A percentile compares a stretch with the other conserved stretches of the same genome.
Evolutionary conservation across 1,140 invertebrate genomes (phyloP).

Genomic region (Monochamus saltuarius): DNA sequence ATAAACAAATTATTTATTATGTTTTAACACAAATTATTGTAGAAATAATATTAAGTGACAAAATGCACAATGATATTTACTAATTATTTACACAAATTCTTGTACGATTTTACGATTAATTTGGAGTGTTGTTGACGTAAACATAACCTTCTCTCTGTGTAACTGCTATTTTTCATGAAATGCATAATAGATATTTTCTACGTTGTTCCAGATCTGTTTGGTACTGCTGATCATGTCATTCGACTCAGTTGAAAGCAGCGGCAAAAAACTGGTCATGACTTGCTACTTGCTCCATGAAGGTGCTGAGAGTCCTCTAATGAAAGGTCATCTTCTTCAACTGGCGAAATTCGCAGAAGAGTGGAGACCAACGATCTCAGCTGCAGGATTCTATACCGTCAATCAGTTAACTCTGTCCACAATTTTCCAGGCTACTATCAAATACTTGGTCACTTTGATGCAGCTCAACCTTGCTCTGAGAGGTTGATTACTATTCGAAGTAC

Average conservation of each 20-base stretch:
- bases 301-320: background rate
- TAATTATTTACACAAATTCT: too few species aligned
- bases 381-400: constrained; percentile 13
- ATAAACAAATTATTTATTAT: too few species aligned
- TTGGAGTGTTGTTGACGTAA: too few species aligned
- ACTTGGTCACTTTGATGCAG: constrained; percentile 17
- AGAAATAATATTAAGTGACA: too few species aligned
- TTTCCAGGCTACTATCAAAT: constrained; percentile 9
- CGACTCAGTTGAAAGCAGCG: constrained; percentile 13
- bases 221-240: constrained; percentile 9
- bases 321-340: constrained; percentile 1
- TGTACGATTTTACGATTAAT: too few species aligned
- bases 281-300: constrained; percentile 3
- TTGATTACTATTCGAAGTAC: background rate
- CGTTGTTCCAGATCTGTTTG: constrained; percentile 5
- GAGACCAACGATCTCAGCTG: constrained; percentile 7
- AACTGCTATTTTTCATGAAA: too few species aligned
- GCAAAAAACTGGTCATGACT: constrained; percentile 4
- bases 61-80: too few species aligned
- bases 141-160: too few species aligned
- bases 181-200: too few species aligned
- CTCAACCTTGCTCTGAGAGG: constrained; percentile 8
- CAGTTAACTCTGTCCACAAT: constrained; percentile 9
- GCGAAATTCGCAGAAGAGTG: constrained; percentile 12
- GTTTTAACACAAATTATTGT: too few species aligned